A percentile compares a stretch with the other conserved stretches of the same genome.
Conservation (phyloP, 1,140 invertebrate genomes). For the Olivierus martensii region DNA sequence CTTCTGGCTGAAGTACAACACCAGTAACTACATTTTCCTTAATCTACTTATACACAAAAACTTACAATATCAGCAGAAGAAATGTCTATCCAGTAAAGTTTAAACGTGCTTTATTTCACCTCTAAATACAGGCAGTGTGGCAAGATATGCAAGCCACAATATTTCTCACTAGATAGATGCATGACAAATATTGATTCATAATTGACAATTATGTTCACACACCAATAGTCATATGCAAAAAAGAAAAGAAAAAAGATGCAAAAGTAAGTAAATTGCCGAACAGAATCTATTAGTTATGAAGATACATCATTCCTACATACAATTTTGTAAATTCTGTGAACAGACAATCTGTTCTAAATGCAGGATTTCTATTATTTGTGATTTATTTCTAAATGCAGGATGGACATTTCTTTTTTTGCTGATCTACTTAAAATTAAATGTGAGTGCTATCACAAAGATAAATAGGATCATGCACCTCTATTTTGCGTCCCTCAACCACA, state of each 20-base stretch:
- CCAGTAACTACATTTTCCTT: too few species aligned
- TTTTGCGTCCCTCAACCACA: conserved; percentile 99
- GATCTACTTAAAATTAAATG: conserved; percentile 4
- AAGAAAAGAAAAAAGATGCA: conserved; percentile 9
- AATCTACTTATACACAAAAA: too few species aligned
- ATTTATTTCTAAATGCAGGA: conserved; percentile 1
- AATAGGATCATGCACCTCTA: conserved; percentile 63
- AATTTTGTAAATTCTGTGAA: background rate
- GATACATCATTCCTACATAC: background rate
- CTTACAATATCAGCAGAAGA: conserved; percentile 10
- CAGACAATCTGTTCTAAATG: background rate
- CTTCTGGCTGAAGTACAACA: too few species aligned
- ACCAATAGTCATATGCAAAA: background rate
- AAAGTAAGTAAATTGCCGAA: conserved; percentile 7
- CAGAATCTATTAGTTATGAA: conserved; percentile 2
- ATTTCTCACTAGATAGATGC: conserved; percentile 12
- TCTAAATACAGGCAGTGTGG: conserved; percentile 16
- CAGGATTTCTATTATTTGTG: background rate
- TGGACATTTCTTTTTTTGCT: conserved; percentile 15
- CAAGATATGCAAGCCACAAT: conserved; percentile 11
- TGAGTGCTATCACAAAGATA: conserved; percentile 9
- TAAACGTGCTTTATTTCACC: conserved; percentile 12
- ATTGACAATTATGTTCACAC: background rate
- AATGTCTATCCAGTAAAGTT: conserved; percentile 16
- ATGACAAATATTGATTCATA: conserved; percentile 8